Percentiles rank a stretch among this genome's conserved stretches.
phyloP scores from a whole-genome alignment of 2,113 vertebrate species.

The Campylorhamphus procurvoides region DNA sequence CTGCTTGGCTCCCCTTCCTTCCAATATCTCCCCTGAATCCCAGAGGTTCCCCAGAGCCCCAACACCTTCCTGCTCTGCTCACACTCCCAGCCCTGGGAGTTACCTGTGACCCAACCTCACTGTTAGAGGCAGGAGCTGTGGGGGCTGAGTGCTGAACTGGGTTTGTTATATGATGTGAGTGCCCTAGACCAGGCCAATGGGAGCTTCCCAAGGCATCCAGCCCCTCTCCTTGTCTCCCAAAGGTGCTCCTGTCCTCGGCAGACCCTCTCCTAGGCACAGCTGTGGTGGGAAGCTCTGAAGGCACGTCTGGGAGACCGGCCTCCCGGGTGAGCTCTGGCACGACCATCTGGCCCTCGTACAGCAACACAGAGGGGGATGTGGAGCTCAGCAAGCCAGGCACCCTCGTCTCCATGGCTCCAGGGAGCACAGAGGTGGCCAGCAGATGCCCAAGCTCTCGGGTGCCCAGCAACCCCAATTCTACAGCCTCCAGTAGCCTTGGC shows the following conservation, averaged over 20 bases:
- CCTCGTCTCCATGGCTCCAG: rapidly evolving
- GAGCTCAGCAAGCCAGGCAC: neutral
- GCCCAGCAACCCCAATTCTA: rapidly evolving
- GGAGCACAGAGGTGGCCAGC: rapidly evolving
- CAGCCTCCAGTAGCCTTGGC: rapidly evolving
- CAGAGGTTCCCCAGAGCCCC: neutral
- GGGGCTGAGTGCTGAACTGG: neutral
- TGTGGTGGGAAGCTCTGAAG: neutral
- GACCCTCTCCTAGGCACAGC: neutral
- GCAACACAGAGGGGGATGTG: neutral
- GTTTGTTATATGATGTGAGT: rapidly evolving
- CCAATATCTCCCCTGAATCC: rapidly evolving
- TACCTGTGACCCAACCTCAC: rapidly evolving
- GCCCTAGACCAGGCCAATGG: neutral
- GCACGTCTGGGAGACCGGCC: rapidly evolving
- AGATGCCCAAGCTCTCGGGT: rapidly evolving
- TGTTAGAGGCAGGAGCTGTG: neutral
- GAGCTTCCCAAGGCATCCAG: neutral
- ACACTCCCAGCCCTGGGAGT: neutral
- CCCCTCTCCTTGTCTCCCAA: neutral
- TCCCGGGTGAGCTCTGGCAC: neutral
- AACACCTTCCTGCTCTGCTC: rapidly evolving
- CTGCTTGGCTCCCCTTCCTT: neutral
- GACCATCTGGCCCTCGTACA: rapidly evolving
- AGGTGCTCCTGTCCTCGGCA: neutral